These are phyloP conservation scores for Heloderma charlesbogerti DNA, from an alignment of 2,113 vertebrate species.

Conservation along the genomic window DNA sequence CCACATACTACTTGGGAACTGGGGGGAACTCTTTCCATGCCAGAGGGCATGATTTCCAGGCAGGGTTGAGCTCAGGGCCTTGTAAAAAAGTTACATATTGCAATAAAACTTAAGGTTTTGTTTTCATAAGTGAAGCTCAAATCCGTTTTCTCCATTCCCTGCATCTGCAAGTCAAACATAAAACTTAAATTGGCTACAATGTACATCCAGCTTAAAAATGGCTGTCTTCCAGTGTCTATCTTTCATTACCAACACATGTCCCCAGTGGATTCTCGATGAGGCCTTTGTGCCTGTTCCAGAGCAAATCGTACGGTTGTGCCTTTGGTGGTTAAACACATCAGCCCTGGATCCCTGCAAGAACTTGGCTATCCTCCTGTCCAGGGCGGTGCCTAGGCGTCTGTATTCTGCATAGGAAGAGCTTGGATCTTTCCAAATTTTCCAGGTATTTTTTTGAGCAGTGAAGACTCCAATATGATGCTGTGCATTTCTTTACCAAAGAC, in stretches of 20 bases:
- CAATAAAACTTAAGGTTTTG: conserved; percentile 10
- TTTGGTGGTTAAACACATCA: neutral
- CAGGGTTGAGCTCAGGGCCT: neutral
- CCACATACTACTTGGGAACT: neutral
- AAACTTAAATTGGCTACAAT: neutral
- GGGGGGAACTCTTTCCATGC: neutral
- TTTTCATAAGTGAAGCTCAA: conserved; percentile 29
- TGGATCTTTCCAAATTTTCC: neutral
- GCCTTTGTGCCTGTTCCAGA: neutral
- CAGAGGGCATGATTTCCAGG: conserved; percentile 5
- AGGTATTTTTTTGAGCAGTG: neutral
- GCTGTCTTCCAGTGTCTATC: neutral
- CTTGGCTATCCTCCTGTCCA: neutral
- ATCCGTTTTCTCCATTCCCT: neutral
- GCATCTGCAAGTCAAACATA: neutral
- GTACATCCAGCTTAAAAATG: conserved; percentile 9
- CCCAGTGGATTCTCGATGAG: neutral
- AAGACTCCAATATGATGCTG: neutral
- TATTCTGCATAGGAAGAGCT: too few species aligned
- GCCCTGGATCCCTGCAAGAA: neutral
- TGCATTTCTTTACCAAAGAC: neutral
- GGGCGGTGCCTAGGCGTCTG: too few species aligned
- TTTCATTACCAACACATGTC: neutral
- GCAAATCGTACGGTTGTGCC: neutral
- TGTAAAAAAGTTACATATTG: conserved; percentile 20